Percentiles rank a stretch among this genome's conserved stretches.
Conservation (phyloP, 2,797 vertebrate genomes). For the Lophotriccus pileatus region DNA sequence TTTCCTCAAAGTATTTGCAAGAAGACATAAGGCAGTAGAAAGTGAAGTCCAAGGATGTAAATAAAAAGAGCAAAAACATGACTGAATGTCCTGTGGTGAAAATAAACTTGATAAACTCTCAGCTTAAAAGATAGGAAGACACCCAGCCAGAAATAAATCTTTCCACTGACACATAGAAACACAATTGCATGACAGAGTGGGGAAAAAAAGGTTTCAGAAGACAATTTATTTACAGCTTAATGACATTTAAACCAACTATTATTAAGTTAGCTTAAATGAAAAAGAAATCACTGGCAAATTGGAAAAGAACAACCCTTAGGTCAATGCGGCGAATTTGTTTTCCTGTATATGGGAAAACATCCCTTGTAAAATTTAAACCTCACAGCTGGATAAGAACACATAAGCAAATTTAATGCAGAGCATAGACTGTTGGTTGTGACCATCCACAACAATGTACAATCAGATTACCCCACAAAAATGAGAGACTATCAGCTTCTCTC, state of each 20-base stretch:
- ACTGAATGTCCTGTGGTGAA: not conserved
- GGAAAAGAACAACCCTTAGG: slow-evolving; percentile 22
- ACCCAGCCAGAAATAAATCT: not conserved
- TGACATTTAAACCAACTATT: not conserved
- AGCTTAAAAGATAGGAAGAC: not conserved
- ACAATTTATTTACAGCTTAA: slow-evolving; percentile 21
- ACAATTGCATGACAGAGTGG: not conserved
- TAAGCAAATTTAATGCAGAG: slow-evolving; percentile 30
- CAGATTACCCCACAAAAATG: not conserved
- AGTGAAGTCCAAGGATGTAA: not conserved
- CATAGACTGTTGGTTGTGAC: slow-evolving; percentile 17
- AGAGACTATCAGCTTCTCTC: not conserved
- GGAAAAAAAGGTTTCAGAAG: not conserved
- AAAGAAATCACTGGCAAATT: slow-evolving; percentile 33
- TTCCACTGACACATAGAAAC: not conserved
- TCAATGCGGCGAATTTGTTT: slow-evolving; percentile 35
- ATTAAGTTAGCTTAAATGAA: slow-evolving; percentile 34
- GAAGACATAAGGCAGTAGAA: not conserved
- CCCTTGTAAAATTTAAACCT: slow-evolving; percentile 16
- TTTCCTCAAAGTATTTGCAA: not conserved
- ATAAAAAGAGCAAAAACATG: not conserved
- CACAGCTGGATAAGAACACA: slow-evolving; percentile 40
- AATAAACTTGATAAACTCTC: not conserved
- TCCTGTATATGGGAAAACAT: slow-evolving; percentile 4
- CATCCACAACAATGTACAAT: not conserved